Evolutionary conservation across 1,140 invertebrate species (phyloP).

Genomic region (Zaprionus gabonicus): DNA sequence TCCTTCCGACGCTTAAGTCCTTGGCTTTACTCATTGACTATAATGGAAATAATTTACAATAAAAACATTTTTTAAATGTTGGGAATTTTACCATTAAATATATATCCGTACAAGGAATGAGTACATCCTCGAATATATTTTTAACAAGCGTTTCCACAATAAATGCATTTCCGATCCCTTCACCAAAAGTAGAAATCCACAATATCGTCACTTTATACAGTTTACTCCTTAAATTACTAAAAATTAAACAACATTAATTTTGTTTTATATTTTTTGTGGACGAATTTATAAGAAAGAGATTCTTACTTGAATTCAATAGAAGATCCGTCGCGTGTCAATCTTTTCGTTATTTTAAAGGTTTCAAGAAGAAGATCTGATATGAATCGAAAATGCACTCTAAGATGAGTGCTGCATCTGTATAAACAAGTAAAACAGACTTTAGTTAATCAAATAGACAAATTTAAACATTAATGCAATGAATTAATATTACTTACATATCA

Average conservation of each 20-base stretch:
- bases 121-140: constrained; percentile 43
- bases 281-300: background rate
- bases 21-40: constrained; percentile 10
- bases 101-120: background rate
- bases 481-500: constrained; percentile 44
- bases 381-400: constrained; percentile 41
- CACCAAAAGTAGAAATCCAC: constrained; percentile 45
- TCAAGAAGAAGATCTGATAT: constrained; percentile 35
- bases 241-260: constrained; percentile 2
- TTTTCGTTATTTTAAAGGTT: constrained; percentile 26
- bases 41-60: background rate
- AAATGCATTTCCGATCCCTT: constrained; percentile 55
- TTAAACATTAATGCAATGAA: background rate
- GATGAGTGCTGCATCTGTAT: constrained; percentile 43
- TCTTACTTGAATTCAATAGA: constrained; percentile 26
- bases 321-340: background rate
- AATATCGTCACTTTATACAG: constrained; percentile 40
- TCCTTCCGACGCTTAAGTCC: background rate
- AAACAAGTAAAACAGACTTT: background rate
- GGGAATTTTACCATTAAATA: constrained; percentile 27
- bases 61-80: background rate
- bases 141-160: constrained; percentile 42
- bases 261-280: no score
- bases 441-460: background rate
- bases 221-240: constrained; percentile 35